phyloP scores from a whole-genome alignment of 2,113 vertebrate species.

The Pelobates fuscus region DNA sequence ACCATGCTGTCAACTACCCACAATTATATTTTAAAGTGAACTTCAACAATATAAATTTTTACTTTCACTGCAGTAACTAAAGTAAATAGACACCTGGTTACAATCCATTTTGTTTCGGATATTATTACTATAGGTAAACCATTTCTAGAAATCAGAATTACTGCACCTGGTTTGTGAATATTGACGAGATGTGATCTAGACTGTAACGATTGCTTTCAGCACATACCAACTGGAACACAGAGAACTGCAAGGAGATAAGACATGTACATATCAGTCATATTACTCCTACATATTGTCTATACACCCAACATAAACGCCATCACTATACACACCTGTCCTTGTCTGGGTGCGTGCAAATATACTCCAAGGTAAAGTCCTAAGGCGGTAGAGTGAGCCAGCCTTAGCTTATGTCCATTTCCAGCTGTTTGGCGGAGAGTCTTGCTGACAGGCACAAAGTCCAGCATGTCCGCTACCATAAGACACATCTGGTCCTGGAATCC shows the following conservation, averaged over 20 bases:
- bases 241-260: conserved; percentile 74
- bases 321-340: conserved; percentile 72
- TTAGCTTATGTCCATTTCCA: conserved; percentile 78
- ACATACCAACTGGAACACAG: conserved; percentile 85
- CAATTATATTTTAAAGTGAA: too few relatives aligned
- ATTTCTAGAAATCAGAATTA: too few relatives aligned
- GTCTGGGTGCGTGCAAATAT: conserved; percentile 79
- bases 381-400: conserved; percentile 76
- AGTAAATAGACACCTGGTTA: too few relatives aligned
- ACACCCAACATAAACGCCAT: background rate
- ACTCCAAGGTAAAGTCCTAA: conserved; percentile 83
- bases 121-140: background rate
- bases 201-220: conserved; percentile 84
- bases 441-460: conserved; percentile 85
- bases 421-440: conserved; percentile 71
- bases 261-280: background rate
- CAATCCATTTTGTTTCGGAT: too few relatives aligned
- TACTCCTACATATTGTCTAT: background rate
- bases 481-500: conserved; percentile 84
- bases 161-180: conserved; percentile 85
- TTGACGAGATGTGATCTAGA: conserved; percentile 87
- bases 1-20: too few relatives aligned
- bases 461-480: conserved; percentile 85
- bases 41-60: too few relatives aligned
- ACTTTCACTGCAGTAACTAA: too few relatives aligned